Percentiles rank a stretch among this genome's conserved stretches.
These are phyloP conservation scores for Engraulis encrasicolus DNA, from an alignment of 2,113 vertebrate genomes.

Conservation along the genomic window DNA sequence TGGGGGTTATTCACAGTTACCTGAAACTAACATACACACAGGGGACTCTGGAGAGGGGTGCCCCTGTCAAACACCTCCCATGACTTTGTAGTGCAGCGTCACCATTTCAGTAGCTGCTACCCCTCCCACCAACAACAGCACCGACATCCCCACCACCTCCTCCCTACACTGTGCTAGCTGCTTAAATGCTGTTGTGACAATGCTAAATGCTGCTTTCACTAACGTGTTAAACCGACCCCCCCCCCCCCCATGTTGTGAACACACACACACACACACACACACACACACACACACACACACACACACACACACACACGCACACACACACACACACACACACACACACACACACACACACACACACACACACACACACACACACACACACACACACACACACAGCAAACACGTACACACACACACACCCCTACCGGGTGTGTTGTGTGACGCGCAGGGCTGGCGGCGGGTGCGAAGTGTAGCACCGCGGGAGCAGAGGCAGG, in stretches of 20 bases:
- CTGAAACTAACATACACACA: conserved; percentile 49
- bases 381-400: too few relatives aligned
- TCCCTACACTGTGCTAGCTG: conserved; percentile 32
- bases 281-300: too few relatives aligned
- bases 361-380: too few relatives aligned
- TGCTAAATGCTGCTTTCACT: conserved; percentile 77
- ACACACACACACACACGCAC: too few relatives aligned
- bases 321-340: too few relatives aligned
- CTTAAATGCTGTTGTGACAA: conserved; percentile 76
- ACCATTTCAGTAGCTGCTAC: conserved; percentile 68
- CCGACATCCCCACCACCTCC: too few relatives aligned
- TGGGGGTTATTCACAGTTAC: conserved; percentile 54
- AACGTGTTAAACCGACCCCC: conserved; percentile 68
- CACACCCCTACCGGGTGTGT: too few relatives aligned
- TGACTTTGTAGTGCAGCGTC: conserved; percentile 70
- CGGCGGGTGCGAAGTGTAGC: conserved; percentile 44
- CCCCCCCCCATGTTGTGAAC: too few relatives aligned
- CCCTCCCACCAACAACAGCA: too few relatives aligned
- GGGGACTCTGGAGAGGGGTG: conserved; percentile 43
- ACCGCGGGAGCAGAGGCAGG: conserved; percentile 49
- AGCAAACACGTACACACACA: too few relatives aligned
- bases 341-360: too few relatives aligned
- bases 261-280: too few relatives aligned
- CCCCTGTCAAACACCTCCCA: neutral
- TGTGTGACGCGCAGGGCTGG: conserved; percentile 36